Evolutionary conservation across 2,113 vertebrate species (phyloP).

Genomic region (Monopterus albus): DNA sequence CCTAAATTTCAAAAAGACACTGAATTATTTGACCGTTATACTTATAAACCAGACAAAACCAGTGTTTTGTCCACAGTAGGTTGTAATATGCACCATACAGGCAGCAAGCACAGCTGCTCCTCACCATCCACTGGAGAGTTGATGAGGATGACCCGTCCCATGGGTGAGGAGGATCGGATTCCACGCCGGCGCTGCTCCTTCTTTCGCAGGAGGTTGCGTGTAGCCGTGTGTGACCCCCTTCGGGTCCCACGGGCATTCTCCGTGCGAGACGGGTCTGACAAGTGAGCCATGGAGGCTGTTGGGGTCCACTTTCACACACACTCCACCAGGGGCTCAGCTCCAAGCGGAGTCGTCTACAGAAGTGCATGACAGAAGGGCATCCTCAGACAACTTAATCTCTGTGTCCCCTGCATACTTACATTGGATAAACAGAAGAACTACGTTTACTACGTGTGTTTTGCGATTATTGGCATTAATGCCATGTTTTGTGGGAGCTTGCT

Average conservation of each 20-base stretch:
- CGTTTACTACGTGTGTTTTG: background rate
- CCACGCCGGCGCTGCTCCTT: conserved; percentile 88
- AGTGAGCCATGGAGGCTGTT: conserved; percentile 85
- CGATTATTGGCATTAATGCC: background rate
- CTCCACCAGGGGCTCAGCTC: conserved; percentile 62
- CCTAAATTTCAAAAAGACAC: too few species aligned
- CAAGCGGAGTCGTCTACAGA: conserved; percentile 52
- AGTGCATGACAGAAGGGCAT: conserved; percentile 10
- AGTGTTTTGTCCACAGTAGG: background rate
- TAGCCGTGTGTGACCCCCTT: conserved; percentile 85
- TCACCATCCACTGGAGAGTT: conserved; percentile 93
- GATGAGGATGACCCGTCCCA: conserved; percentile 97
- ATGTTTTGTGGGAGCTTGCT: too few species aligned
- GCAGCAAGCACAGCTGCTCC: conserved; percentile 2
- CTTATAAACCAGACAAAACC: background rate
- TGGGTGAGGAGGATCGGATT: conserved; percentile 89
- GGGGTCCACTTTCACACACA: conserved; percentile 69
- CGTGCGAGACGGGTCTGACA: conserved; percentile 77
- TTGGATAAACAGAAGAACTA: too few species aligned
- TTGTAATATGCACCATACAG: background rate
- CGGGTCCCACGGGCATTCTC: conserved; percentile 82
- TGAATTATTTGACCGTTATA: too few species aligned
- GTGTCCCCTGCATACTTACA: too few species aligned
- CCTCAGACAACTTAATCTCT: background rate
- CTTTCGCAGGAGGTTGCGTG: conserved; percentile 87